Evolutionary conservation across 2,888 invertebrate genomes (phyloP), one percentile per base, ranked within the genome.

Genomic region (Liodrosophila aerea): DNA sequence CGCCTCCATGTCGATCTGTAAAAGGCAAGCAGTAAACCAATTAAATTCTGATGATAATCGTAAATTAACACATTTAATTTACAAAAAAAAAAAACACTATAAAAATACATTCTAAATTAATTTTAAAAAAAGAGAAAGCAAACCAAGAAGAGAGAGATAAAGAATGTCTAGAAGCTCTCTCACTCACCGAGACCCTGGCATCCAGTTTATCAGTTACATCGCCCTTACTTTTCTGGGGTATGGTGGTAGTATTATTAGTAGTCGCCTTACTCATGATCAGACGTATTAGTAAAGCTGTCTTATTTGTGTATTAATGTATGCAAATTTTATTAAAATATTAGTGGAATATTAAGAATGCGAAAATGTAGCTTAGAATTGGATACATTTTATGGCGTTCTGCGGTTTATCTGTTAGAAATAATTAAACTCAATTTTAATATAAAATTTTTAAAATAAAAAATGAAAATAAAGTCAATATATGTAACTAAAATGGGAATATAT

Each of bases 1-100:
- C 36, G 95, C 93, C 89, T 96, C 96, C 96, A 96, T 96, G 64
- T 90, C 90, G 83, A 90, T 90, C 90, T 89, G 66, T 36, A 59
- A 36, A 33, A 11, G n/a, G 39, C 30, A 16, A 50, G 37, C 15
- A 34, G 11, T 3, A 11, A 8, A 7, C 34, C 29, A 15, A 18
- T 51, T 60, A 22, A 60, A 40, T 49, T 27, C 18, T 18, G 7
- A 0, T 8, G 27, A n/a, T 45, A 40, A 27, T 41, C 5, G 22
- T 22, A 22, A 22, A 22, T 22, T 22, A 29, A 16, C 12, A 12
- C 1, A 29, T 15, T 39, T 11, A 34, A 41, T 43, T 41, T 27
- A 8, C 9, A 29, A 18, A 33, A 33, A 8, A 51, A 51, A 22
- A 9, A 50, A n/a, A 2, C 7, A 22, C 3, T 8, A 15, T 22